Evolutionary conservation across 64 coral and sea anemone genomes (phyloP).

Genomic region (Dendrophyllia cribrosa): DNA sequence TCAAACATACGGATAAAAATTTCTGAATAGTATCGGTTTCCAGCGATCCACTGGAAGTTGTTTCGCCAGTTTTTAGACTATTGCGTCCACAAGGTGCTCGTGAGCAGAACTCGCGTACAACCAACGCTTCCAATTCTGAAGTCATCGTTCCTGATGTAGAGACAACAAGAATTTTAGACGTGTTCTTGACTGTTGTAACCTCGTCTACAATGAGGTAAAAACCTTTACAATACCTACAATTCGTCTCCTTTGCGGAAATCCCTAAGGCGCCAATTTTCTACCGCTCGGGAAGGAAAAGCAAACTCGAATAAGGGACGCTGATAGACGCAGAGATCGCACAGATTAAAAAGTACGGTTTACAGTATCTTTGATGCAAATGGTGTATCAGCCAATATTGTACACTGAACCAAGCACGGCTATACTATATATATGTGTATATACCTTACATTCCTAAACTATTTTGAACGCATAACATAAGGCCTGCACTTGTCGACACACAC

Average conservation of each 20-base stretch:
- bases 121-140: neutral
- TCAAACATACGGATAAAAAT: constrained; percentile 69
- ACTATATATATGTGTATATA: neutral
- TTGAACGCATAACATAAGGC: neutral
- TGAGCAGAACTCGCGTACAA: neutral
- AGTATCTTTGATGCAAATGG: neutral
- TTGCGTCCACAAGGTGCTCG: neutral
- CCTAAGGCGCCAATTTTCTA: constrained; percentile 24
- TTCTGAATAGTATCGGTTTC: constrained; percentile 62
- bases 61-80: neutral
- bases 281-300: neutral
- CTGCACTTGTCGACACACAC: neutral
- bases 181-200: neutral
- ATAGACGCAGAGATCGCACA: neutral
- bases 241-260: neutral
- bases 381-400: neutral
- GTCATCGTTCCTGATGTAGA: neutral
- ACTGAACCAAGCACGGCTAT: neutral
- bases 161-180: neutral
- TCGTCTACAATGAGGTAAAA: neutral
- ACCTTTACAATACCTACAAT: neutral
- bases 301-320: neutral
- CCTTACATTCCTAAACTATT: neutral
- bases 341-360: neutral
- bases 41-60: neutral